Conservation (phyloP, 2,888 invertebrate species). For the Sphinx pinastri region DNA sequence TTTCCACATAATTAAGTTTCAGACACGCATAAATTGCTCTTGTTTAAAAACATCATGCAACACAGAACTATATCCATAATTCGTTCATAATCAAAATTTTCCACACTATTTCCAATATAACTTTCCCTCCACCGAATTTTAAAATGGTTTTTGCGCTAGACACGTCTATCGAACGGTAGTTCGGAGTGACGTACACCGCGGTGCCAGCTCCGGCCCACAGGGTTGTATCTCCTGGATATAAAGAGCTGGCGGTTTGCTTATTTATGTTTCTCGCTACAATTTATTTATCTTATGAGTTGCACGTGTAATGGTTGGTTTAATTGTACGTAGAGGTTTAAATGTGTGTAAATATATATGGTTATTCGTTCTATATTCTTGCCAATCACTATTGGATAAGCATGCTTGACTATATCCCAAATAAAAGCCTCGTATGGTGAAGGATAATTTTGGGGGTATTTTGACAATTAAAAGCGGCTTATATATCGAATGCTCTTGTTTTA, state of each 20-base stretch:
- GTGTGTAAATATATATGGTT: no score
- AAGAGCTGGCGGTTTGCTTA: not conserved
- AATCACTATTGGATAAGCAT: no score
- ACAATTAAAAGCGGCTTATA: no score
- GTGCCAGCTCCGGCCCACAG: not conserved
- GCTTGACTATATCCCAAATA: no score
- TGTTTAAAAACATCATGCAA: no score
- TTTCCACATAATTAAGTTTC: no score
- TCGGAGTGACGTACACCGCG: slow-evolving; percentile 3
- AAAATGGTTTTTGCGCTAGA: not conserved
- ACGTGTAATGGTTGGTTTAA: not conserved
- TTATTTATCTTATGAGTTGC: not conserved
- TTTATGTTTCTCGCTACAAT: not conserved
- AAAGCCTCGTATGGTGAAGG: no score
- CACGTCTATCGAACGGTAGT: not conserved
- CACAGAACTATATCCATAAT: no score
- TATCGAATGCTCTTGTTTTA: no score
- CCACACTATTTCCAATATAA: not conserved
- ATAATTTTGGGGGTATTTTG: no score
- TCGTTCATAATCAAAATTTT: not conserved
- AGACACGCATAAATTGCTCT: no score
- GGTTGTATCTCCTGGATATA: not conserved
- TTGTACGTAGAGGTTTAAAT: not conserved
- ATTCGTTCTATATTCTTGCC: no score
- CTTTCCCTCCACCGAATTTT: not conserved